Percentiles rank a stretch among this genome's conserved stretches.
Evolutionary conservation across 2,888 invertebrate genomes (phyloP).

Genomic region (Dicranocentrus wangi): DNA sequence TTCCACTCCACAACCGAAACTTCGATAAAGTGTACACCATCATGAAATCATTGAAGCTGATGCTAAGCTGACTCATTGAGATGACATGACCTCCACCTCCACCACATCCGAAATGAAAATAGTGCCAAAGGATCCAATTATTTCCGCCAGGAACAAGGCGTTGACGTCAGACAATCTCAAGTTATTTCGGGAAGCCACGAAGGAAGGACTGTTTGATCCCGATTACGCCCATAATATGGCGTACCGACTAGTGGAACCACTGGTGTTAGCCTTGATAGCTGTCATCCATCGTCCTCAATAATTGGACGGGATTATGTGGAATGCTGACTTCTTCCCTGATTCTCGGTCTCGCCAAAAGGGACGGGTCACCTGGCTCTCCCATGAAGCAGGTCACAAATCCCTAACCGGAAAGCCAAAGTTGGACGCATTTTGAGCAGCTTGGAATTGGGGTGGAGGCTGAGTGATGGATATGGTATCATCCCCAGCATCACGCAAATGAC

Average conservation of each 20-base stretch:
- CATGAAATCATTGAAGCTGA: too few relatives aligned
- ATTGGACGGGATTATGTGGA: constrained; percentile 45
- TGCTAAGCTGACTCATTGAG: too few relatives aligned
- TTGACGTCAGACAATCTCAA: constrained; percentile 65
- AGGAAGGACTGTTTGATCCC: constrained; percentile 64
- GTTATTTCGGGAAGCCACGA: constrained; percentile 59
- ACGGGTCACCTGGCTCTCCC: background rate
- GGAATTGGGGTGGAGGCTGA: background rate
- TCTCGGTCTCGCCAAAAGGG: constrained; percentile 44
- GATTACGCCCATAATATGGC: constrained; percentile 50
- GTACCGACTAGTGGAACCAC: constrained; percentile 52
- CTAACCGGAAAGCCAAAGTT: constrained; percentile 28
- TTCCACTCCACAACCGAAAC: too few relatives aligned
- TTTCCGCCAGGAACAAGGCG: constrained; percentile 54
- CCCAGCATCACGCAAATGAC: background rate
- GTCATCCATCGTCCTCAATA: background rate
- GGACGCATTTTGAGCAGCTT: constrained; percentile 5
- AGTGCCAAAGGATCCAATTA: too few relatives aligned
- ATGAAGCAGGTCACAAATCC: constrained; percentile 32
- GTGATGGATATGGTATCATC: constrained; percentile 18
- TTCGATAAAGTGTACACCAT: too few relatives aligned
- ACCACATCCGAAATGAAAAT: too few relatives aligned
- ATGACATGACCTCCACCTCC: too few relatives aligned
- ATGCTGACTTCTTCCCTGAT: constrained; percentile 31
- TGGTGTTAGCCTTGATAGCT: constrained; percentile 37